Percentiles rank a stretch among this genome's conserved stretches.
phyloP scores from a whole-genome alignment of 2,888 invertebrate species.

The Mystacides longicornis region DNA sequence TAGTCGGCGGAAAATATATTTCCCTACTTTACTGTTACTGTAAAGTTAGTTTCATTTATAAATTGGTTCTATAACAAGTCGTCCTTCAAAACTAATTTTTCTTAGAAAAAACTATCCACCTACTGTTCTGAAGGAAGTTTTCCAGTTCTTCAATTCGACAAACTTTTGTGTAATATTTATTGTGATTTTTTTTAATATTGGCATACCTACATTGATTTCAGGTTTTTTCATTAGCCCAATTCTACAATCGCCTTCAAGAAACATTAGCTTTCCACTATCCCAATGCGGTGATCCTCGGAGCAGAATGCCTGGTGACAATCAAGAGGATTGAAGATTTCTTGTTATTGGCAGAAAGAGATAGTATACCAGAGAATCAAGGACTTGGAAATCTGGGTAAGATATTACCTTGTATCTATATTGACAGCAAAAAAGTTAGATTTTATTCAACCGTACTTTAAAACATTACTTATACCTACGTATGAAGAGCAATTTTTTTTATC shows the following conservation, averaged over 20 bases:
- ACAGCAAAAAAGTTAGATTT: too few species aligned
- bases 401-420: not conserved
- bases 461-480: too few species aligned
- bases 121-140: too few species aligned
- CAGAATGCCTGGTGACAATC: conserved; percentile 51
- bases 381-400: conserved; percentile 15
- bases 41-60: too few species aligned
- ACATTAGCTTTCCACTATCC: conserved; percentile 55
- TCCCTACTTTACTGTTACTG: too few species aligned
- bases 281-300: conserved; percentile 47
- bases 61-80: too few species aligned
- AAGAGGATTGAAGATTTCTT: conserved; percentile 51
- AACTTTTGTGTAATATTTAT: not conserved
- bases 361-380: conserved; percentile 22
- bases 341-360: conserved; percentile 45
- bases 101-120: too few species aligned
- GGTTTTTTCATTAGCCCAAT: conserved; percentile 58
- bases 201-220: conserved; percentile 6
- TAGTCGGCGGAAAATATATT: too few species aligned
- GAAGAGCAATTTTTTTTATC: too few species aligned
- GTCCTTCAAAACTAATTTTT: too few species aligned
- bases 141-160: not conserved
- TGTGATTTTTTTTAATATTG: not conserved
- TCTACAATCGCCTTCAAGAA: conserved; percentile 50
- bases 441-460: too few species aligned